Conservation (phyloP, 1,140 invertebrate genomes). For the Drosophila micromelanica region DNA sequence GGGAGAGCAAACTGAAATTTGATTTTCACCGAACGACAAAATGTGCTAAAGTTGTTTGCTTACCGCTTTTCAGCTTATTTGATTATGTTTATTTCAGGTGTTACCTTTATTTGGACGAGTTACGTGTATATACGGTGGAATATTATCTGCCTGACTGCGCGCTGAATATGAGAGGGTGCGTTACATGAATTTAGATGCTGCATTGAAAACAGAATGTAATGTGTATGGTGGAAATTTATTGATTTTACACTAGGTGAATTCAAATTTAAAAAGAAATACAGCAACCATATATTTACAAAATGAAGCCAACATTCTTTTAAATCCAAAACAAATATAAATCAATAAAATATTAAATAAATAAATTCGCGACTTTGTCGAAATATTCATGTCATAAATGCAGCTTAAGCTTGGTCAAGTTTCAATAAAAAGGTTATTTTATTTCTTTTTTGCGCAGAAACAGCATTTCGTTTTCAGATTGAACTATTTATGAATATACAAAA, state of each 20-base stretch:
- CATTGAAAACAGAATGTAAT: constrained; percentile 17
- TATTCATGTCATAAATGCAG: too few species aligned
- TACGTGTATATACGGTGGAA: constrained; percentile 27
- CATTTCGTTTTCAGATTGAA: too few species aligned
- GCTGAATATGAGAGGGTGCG: background rate
- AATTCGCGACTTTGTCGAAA: too few species aligned
- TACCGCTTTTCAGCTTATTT: constrained; percentile 67
- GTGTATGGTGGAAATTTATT: background rate
- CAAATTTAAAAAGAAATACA: too few species aligned
- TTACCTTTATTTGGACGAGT: constrained; percentile 33
- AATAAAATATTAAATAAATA: too few species aligned
- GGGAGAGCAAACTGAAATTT: constrained; percentile 52
- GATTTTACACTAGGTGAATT: background rate
- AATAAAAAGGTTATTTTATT: too few species aligned
- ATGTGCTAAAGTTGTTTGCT: constrained; percentile 51
- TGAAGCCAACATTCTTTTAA: too few species aligned
- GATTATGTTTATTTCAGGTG: constrained; percentile 77
- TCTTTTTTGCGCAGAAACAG: too few species aligned
- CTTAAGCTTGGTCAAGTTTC: too few species aligned
- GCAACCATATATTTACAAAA: too few species aligned
- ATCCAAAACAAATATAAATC: too few species aligned
- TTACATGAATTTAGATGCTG: constrained; percentile 16
- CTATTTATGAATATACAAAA: too few species aligned
- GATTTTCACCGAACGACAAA: constrained; percentile 61
- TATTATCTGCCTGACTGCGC: constrained; percentile 41